A percentile compares a stretch with the other conserved stretches of the same genome.
These are phyloP conservation scores for Apis dorsata DNA, from an alignment of 1,140 invertebrate species.

Conservation along the genomic window DNA sequence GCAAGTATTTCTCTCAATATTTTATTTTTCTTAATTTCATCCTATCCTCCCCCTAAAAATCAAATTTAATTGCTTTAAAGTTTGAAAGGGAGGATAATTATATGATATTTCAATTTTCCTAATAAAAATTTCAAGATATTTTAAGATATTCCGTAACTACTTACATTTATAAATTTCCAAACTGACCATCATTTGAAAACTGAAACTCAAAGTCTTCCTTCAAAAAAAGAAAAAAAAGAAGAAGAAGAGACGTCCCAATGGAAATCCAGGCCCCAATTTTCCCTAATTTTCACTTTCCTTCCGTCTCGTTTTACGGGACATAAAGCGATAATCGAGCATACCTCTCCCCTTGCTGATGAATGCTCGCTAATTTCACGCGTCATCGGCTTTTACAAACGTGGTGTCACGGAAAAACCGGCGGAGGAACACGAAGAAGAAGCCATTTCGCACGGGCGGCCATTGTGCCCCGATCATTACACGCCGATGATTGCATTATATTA, in stretches of 20 bases:
- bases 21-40: too few species aligned
- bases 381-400: constrained; percentile 77
- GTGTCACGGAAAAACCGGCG: constrained; percentile 49
- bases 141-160: too few species aligned
- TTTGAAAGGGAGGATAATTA: too few species aligned
- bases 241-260: neutral
- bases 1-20: too few species aligned
- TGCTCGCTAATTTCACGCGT: constrained; percentile 78
- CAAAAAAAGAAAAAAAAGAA: neutral
- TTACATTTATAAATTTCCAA: neutral
- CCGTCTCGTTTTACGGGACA: constrained; percentile 42
- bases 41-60: too few species aligned
- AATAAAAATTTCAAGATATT: too few species aligned
- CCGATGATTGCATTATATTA: constrained; percentile 74
- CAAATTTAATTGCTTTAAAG: too few species aligned
- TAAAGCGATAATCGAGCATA: constrained; percentile 54
- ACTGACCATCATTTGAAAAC: neutral
- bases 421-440: constrained; percentile 47
- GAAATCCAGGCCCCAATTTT: neutral
- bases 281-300: constrained; percentile 19
- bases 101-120: too few species aligned
- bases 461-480: constrained; percentile 66
- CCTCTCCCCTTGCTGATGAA: constrained; percentile 64
- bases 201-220: neutral
- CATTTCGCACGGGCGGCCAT: constrained; percentile 57